Evolutionary conservation across 2,888 invertebrate genomes (phyloP), one percentile per base, ranked within the genome.

Genomic region (Yponomeuta sedellus): DNA sequence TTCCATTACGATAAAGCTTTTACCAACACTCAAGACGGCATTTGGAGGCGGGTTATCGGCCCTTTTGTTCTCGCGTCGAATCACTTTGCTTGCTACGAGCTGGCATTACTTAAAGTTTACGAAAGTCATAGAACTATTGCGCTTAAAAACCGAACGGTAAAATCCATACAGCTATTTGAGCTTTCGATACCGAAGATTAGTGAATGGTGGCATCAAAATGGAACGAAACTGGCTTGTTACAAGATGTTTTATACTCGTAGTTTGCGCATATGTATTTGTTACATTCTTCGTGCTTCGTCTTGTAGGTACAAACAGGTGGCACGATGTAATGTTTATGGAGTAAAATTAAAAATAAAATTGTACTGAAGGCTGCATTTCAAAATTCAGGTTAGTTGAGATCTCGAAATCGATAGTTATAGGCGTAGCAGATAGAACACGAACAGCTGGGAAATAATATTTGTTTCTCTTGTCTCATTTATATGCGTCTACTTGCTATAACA

Each of bases 401-500:
- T 52, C 44, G 44, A 52, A 22, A 59, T 59, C 59, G 22, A 10
- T 59, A 59, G 59, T 20, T 12, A 70, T 75, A 78, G 78, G 74
- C 75, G 75, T 81, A 82, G 80, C 72, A 73, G 76, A 82, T 90
- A 89, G 89, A 86, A 76, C 78, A 85, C 89, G 89, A 86, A 76
- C 78, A 85, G 85, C 87, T 88, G 89, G 85, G 86, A 90, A 90
- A 89, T 12, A n/a, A 59, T 59, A 22, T 59, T 59, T 25, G 10
- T 59, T 22, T 59, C 22, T 20, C 3, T 11, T 59, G 19, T 58
- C 11, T 19, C 20, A 11, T 58, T 58, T 58, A 44, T 20, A 11
- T 58, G 22, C 19, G 22, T 22, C 11, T 20, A 59, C 12, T 25
- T 59, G 19, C 2, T 57, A 57, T 20, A 57, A 10, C n/a, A 10